Evolutionary conservation across 1,140 invertebrate genomes (phyloP), one percentile per base, ranked within the genome.

Genomic region (Solenopsis fugax): DNA sequence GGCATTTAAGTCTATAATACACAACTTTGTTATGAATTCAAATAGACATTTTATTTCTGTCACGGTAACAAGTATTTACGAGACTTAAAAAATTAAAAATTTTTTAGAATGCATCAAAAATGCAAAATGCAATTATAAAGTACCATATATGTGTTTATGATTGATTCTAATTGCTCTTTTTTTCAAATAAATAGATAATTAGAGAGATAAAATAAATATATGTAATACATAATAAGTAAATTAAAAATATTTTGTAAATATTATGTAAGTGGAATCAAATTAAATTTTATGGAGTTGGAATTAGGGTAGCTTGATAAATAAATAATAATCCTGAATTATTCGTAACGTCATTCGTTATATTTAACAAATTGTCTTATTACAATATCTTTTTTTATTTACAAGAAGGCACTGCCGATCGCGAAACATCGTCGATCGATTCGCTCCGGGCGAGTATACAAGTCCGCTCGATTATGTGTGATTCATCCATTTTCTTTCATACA

Each of bases 331-430:
- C 5, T 6, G 37, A 84, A 67, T 86, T 93, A 82, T 91, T 86
- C 48, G 77, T 93, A 94, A 94, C 91, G 85, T 93, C 88, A 86
- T 92, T 85, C 82, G 89, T 93, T 94, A 93, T 94, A 94, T 94
- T 94, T 92, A 94, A 94, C 92, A 88, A 94, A 82, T 90, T 92
- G 90, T 85, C 52, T 71, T 81, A 81, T 81, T 87, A 87, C 90
- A 75, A 88, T 82, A 81, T 80, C 29, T 69, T 24, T 34, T 69
- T 54, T 41, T 92, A 91, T 93, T 78, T 94, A 93, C 92, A 93
- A 90, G 21, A 91, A 89, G 72, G 89, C 89, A 93, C 90, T 92
- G 91, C 81, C 88, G 90, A 52, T 85, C 86, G 77, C 76, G 54
- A 65, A 88, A 87, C 86, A 85, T 91, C 54, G 54, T 87, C 87